A percentile compares a stretch with the other conserved stretches of the same genome.
These are phyloP conservation scores for Sitophilus oryzae DNA, from an alignment of 1,140 invertebrate species.

Conservation along the genomic window DNA sequence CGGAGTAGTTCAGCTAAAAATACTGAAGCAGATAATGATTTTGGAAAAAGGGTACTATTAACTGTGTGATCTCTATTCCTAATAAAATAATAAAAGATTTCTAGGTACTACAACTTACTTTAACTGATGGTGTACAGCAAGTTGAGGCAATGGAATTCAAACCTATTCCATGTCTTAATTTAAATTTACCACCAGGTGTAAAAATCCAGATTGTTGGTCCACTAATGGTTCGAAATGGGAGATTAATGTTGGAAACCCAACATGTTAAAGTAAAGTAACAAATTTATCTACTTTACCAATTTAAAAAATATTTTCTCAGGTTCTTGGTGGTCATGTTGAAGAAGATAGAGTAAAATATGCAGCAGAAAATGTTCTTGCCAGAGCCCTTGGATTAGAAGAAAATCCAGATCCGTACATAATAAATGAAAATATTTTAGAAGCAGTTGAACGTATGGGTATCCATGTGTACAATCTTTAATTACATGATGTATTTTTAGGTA, in stretches of 20 bases:
- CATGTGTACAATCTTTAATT: too few species aligned
- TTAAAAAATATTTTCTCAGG: constrained; percentile 8
- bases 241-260: constrained; percentile 59
- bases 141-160: constrained; percentile 69
- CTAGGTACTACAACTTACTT: constrained; percentile 59
- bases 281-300: not conserved
- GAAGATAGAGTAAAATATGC: constrained; percentile 53
- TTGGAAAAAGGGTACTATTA: constrained; percentile 47
- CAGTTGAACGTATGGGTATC: constrained; percentile 10
- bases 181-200: constrained; percentile 56
- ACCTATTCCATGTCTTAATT: constrained; percentile 55
- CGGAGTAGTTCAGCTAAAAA: constrained; percentile 50
- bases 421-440: constrained; percentile 30
- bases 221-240: constrained; percentile 61
- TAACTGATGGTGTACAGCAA: constrained; percentile 71
- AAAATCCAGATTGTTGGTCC: constrained; percentile 62
- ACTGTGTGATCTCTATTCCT: not conserved
- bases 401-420: constrained; percentile 46
- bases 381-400: constrained; percentile 49
- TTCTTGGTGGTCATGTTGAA: constrained; percentile 70
- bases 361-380: constrained; percentile 55
- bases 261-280: constrained; percentile 50
- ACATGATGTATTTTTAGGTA: too few species aligned
- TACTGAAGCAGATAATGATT: constrained; percentile 45
- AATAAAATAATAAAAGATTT: not conserved